Evolutionary conservation across 2,797 vertebrate species (phyloP).

Genomic region (Lateolabrax maculatus): DNA sequence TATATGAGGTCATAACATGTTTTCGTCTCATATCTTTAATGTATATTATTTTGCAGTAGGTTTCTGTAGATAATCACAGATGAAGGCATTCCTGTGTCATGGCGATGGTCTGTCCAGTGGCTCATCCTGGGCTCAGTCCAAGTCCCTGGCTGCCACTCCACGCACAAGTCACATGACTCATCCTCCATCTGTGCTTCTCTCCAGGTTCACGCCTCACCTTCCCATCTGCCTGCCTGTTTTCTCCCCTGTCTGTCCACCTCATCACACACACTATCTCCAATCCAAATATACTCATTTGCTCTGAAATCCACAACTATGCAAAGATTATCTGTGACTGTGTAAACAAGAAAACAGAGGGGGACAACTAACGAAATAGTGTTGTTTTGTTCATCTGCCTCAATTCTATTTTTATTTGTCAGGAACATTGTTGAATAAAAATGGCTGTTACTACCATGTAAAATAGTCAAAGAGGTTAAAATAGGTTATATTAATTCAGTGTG

Average conservation of each 20-base stretch:
- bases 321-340: slow-evolving; percentile 45
- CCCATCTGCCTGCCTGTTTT: slow-evolving; percentile 64
- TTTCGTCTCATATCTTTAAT: background rate
- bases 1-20: slow-evolving; percentile 22
- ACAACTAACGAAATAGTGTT: slow-evolving; percentile 22
- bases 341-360: slow-evolving; percentile 5
- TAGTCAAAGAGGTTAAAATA: slow-evolving; percentile 55
- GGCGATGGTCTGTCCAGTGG: slow-evolving; percentile 35
- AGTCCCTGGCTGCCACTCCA: slow-evolving; percentile 64
- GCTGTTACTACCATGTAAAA: slow-evolving; percentile 45
- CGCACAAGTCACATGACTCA: slow-evolving; percentile 73
- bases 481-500: slow-evolving; percentile 56
- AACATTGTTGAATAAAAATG: slow-evolving; percentile 59
- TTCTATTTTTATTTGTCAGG: slow-evolving; percentile 43
- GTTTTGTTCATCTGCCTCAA: slow-evolving; percentile 33
- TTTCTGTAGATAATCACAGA: slow-evolving; percentile 31
- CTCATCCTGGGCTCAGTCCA: slow-evolving; percentile 53
- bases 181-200: slow-evolving; percentile 81
- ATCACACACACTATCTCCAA: slow-evolving; percentile 20
- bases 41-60: background rate
- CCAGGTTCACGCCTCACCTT: slow-evolving; percentile 77
- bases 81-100: slow-evolving; percentile 32
- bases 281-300: slow-evolving; percentile 35
- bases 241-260: slow-evolving; percentile 54
- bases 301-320: slow-evolving; percentile 68